Base-by-base conservation (phyloP, 2,113 vertebrate genomes). In the Pangasianodon hypophthalmus region DNA sequence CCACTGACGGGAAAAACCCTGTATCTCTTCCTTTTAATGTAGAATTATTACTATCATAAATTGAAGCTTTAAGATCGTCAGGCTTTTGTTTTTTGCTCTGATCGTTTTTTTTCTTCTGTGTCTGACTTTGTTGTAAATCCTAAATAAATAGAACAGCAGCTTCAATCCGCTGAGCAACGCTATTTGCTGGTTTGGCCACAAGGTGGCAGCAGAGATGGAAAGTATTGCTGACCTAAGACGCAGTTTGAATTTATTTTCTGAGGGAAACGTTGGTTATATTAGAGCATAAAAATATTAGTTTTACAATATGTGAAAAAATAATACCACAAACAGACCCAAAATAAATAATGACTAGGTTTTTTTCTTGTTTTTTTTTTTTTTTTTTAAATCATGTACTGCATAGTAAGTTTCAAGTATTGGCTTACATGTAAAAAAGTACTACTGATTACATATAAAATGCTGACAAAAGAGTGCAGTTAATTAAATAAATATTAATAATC, bases 291-390 rank as follows among this genome's bases (percentile, higher is more conserved):
- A 77, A 44, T 3, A 77, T n/a, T 46, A 3, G 2, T 80, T 29
- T 44, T 48, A 26, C 10, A 80, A 19, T 7, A 29, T 52, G n/a
- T 81, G 14, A 81, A 29, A 50, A 54, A 54, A 54, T 48, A 48
- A 48, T 81, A 32, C 3, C n/a, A 81, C 37, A 54, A 81, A 54
- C 79, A n/a, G 13, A 81, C 14, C 14, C 37, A 77, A 26, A 11
- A 44, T 41, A 73, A 73, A 73, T 41, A 73, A 41, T 56, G 19
- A 19, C 18, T 18, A 56, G 4, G 4, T 18, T 19, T 0, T 24
- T n/a, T n/a, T n/a, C n/a, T n/a, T n/a, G 4, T 18, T 19, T 0
- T 24, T 18, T 19, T 0, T 24, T 18, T 19, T 0, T 24, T 29
- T 14, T 67, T 67, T 60, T 60, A 24, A 5, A 24, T 11, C 24